Conservation (phyloP, 2,113 vertebrate species). For the Xiphophorus couchianus region DNA sequence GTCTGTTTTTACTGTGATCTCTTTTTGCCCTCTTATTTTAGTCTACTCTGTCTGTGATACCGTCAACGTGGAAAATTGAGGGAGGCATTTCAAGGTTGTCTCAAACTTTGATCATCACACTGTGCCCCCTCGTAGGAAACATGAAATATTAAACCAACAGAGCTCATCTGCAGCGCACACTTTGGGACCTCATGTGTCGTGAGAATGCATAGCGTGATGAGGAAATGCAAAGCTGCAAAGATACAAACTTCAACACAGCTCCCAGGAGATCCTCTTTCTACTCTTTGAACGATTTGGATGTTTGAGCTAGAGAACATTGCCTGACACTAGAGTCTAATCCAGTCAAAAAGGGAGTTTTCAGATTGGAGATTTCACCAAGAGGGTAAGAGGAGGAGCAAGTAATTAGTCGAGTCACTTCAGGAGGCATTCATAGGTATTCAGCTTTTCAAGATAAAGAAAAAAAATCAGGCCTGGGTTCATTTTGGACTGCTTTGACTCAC, state of each 20-base stretch:
- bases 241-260: slow-evolving; percentile 20
- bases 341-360: slow-evolving; percentile 30
- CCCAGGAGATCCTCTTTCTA: slow-evolving; percentile 44
- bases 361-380: slow-evolving; percentile 49
- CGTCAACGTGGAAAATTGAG: slow-evolving; percentile 44
- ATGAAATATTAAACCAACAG: slow-evolving; percentile 69
- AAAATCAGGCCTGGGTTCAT: not conserved
- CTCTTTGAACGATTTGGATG: slow-evolving; percentile 51
- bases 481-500: not conserved
- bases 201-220: slow-evolving; percentile 45
- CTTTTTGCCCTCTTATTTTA: slow-evolving; percentile 13
- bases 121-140: slow-evolving; percentile 59
- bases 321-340: slow-evolving; percentile 45
- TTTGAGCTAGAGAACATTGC: slow-evolving; percentile 34
- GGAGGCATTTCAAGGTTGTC: slow-evolving; percentile 69
- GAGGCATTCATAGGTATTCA: slow-evolving; percentile 19
- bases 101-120: slow-evolving; percentile 61
- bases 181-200: slow-evolving; percentile 29
- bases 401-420: slow-evolving; percentile 36
- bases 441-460: not conserved
- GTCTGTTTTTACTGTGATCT: slow-evolving; percentile 13
- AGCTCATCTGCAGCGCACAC: slow-evolving; percentile 22
- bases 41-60: slow-evolving; percentile 40
- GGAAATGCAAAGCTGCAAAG: slow-evolving; percentile 49
- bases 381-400: slow-evolving; percentile 33